Evolutionary conservation across 2,888 invertebrate species (phyloP).

Genomic region (Trachelus troglodyta): DNA sequence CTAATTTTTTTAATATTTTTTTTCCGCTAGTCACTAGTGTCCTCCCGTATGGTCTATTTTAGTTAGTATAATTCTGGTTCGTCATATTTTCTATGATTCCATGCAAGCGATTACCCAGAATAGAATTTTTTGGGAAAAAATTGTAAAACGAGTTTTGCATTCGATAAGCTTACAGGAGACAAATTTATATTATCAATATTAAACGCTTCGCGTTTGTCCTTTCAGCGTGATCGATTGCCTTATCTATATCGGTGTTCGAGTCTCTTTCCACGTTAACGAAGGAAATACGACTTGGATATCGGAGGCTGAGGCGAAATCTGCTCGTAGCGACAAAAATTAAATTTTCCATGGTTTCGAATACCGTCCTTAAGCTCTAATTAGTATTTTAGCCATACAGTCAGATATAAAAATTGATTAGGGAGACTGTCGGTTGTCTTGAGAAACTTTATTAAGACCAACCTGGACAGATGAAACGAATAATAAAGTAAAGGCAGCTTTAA

Average conservation of each 20-base stretch:
- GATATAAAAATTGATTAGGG: no score
- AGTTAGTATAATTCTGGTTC: neutral
- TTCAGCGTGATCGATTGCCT: neutral
- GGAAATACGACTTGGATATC: neutral
- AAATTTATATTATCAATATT: neutral
- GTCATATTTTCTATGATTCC: neutral
- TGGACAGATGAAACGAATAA: no score
- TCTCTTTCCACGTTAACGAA: neutral
- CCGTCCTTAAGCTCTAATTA: no score
- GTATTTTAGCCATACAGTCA: no score
- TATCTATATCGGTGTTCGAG: neutral
- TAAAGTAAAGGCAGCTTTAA: no score
- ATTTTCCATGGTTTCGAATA: neutral
- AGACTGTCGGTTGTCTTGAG: no score
- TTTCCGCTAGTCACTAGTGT: neutral
- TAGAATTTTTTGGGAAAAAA: neutral
- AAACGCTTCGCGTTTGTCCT: neutral
- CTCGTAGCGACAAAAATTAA: neutral
- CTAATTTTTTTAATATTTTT: neutral
- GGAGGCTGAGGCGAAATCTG: neutral
- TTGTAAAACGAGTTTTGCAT: neutral
- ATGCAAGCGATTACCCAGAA: neutral
- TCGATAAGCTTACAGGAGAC: neutral
- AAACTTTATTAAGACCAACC: no score
- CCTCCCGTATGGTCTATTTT: neutral